phyloP scores from a whole-genome alignment of 2,888 invertebrate species.

The Sepioteuthis lessoniana region DNA sequence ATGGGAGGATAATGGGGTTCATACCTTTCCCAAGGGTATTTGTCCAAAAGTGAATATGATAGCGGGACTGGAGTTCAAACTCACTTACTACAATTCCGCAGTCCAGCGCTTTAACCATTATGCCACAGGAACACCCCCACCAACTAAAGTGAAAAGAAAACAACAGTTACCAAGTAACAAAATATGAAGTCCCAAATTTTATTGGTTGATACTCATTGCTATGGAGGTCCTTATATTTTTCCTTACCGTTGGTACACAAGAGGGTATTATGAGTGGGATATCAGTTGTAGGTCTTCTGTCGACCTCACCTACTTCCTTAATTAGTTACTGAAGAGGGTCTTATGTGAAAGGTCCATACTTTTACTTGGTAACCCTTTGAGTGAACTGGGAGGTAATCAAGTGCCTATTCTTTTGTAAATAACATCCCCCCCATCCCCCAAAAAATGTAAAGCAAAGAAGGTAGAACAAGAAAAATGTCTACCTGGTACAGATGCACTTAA shows the following conservation, averaged over 20 bases:
- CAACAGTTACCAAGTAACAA: neutral
- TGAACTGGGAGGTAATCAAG: neutral
- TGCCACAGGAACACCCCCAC: neutral
- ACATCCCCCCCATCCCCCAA: too few relatives aligned
- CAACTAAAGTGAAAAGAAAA: neutral
- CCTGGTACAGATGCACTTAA: neutral
- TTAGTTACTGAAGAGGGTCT: neutral
- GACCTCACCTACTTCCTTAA: neutral
- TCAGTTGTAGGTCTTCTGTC: neutral
- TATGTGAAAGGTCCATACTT: neutral
- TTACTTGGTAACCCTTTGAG: neutral
- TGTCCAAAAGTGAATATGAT: too few relatives aligned
- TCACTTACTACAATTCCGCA: too few relatives aligned
- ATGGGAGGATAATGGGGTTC: too few relatives aligned
- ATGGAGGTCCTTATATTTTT: neutral
- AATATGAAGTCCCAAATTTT: neutral
- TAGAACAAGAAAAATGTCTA: neutral
- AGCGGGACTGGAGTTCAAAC: too few relatives aligned
- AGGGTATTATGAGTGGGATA: neutral
- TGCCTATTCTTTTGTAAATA: neutral
- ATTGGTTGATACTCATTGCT: neutral
- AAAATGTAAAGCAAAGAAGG: neutral
- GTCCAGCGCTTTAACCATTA: too few relatives aligned
- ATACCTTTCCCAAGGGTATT: too few relatives aligned
- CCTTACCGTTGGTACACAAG: neutral